Evolutionary conservation across 2,113 vertebrate genomes (phyloP).

Genomic region (Laticauda colubrina): DNA sequence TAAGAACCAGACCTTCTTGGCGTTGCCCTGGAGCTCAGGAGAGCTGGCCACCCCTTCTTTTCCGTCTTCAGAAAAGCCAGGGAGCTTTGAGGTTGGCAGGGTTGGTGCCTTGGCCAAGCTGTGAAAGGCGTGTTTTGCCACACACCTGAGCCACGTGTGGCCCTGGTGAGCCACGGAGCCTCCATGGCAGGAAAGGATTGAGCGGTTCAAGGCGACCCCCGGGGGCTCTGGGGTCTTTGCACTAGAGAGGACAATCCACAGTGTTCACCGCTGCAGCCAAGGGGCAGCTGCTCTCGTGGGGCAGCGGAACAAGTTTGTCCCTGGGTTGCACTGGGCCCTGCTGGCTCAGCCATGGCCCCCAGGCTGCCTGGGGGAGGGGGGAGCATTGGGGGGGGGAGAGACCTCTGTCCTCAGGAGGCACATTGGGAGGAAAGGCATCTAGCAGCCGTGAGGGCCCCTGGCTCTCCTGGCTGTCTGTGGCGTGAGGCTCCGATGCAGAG

Average conservation of each 20-base stretch:
- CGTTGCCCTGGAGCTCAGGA: neutral
- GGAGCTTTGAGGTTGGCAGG: neutral
- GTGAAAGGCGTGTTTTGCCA: neutral
- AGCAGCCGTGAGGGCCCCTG: neutral
- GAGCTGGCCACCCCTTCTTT: neutral
- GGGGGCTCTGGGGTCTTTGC: neutral
- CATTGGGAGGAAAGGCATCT: neutral
- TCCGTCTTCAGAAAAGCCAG: neutral
- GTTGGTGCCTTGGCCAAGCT: neutral
- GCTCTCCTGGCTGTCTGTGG: neutral
- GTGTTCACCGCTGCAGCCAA: neutral
- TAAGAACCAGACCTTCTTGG: neutral
- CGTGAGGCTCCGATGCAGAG: neutral
- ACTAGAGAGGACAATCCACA: neutral
- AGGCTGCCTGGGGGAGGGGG: neutral
- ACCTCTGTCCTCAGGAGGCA: neutral
- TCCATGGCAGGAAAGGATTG: neutral
- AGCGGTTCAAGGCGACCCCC: neutral
- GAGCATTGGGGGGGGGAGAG: neutral
- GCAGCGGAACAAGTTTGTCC: neutral
- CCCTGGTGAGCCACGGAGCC: neutral
- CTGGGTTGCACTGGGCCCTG: neutral
- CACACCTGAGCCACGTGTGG: neutral
- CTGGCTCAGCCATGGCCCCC: neutral
- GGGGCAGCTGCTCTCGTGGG: neutral